Evolutionary conservation across 2,797 vertebrate genomes (phyloP), one percentile per base, ranked within the genome.

Genomic region (Scolopax bukidnonensis): DNA sequence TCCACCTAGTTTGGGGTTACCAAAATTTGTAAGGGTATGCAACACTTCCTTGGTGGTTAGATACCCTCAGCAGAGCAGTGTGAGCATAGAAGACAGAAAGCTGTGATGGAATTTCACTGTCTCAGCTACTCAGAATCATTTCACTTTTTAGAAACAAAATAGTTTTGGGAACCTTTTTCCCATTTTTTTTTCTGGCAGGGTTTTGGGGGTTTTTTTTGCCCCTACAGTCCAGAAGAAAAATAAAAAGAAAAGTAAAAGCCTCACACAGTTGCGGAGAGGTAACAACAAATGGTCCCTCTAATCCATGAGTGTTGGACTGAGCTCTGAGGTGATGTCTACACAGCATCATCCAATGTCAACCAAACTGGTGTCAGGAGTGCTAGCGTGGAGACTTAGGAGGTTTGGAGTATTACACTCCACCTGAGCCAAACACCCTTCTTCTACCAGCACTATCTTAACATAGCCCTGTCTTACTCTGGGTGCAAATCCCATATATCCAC

Each of bases 41-140:
- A 11, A 4, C 36, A 2, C 3, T 0, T 76, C 82, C 43, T 69
- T 48, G 28, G 47, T 71, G 73, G 63, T 65, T 27, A 84, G 68
- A 79, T 77, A 27, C 7, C 17, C 41, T 4, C 0, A 0, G 32
- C 43, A 36, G 48, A 80, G 38, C 41, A 41, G 27, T 1, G 47
- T 41, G 56, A 79, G 47, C 68, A 21, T 25, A 36, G 57, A 65
- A 24, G 47, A 25, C 61, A 56, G 40, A 47, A 38, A 12, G 10
- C 57, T 88, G 38, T 57, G 53, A 76, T 75, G 93, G 40, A 17
- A 17, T 87, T 63, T 33, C 68, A 17, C 63, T 33, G 24, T 36
- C 63, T 14, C 6, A 40, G 12, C 36, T 12, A 6, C 33, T 90
- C 61, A 47, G 76, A 25, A 28, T 63, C 87, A 54, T 61, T 25